Percentiles rank a stretch among this genome's conserved stretches.
These are phyloP conservation scores for Eulemur rufifrons DNA, from an alignment of 2,113 vertebrate species.

Conservation along the genomic window DNA sequence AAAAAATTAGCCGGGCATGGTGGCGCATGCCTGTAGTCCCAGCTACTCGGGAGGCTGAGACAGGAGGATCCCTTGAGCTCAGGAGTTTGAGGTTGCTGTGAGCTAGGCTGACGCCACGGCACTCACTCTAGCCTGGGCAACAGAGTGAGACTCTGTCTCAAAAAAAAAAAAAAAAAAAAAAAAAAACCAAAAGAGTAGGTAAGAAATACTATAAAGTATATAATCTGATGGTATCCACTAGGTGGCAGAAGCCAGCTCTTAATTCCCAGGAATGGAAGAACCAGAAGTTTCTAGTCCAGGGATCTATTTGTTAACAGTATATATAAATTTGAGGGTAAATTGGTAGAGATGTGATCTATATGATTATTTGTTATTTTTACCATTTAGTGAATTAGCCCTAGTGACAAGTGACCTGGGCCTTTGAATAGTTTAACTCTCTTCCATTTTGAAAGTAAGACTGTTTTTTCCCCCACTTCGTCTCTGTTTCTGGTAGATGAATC, in stretches of 20 bases:
- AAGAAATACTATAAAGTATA: background rate
- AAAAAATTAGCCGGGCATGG: too few relatives aligned
- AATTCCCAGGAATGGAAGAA: background rate
- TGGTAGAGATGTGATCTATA: background rate
- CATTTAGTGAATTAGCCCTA: background rate
- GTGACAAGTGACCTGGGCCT: background rate
- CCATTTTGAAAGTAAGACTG: background rate
- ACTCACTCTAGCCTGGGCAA: too few relatives aligned
- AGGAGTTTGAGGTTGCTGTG: too few relatives aligned
- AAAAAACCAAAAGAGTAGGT: background rate
- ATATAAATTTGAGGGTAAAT: background rate
- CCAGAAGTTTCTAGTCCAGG: background rate
- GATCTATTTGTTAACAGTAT: background rate
- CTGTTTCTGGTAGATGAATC: background rate
- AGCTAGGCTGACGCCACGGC: too few relatives aligned
- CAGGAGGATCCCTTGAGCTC: too few relatives aligned
- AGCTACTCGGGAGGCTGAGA: too few relatives aligned
- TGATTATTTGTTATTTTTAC: background rate
- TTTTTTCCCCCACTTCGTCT: background rate
- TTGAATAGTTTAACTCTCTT: background rate
- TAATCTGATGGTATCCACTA: constrained; percentile 56
- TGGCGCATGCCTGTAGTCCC: too few relatives aligned
- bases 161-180: too few relatives aligned
- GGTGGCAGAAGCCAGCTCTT: constrained; percentile 63
- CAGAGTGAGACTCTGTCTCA: too few relatives aligned